Conservation (phyloP, 2,888 invertebrate genomes). For the Drosophila hamatofila region DNA sequence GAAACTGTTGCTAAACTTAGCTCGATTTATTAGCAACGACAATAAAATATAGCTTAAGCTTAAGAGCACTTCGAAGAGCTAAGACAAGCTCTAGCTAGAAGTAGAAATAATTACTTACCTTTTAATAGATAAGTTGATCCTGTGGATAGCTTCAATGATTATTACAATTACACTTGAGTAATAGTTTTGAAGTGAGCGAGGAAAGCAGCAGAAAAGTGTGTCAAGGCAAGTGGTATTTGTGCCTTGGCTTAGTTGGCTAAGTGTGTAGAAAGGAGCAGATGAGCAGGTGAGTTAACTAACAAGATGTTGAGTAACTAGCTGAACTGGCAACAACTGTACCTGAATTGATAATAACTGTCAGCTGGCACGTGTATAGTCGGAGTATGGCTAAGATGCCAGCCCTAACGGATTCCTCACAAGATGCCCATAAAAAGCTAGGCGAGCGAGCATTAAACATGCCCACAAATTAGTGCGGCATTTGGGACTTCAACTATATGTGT, state of each 20-base stretch:
- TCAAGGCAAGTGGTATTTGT: not conserved
- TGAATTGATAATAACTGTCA: conserved; percentile 54
- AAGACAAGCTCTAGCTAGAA: not conserved
- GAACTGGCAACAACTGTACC: conserved; percentile 40
- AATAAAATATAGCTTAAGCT: not conserved
- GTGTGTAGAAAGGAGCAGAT: not conserved
- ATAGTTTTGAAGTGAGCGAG: conserved; percentile 7
- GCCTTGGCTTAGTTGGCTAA: not conserved
- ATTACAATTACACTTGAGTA: not conserved
- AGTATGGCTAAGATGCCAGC: conserved; percentile 25
- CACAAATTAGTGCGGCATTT: conserved; percentile 73
- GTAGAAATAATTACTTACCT: not conserved
- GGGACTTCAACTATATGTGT: conserved; percentile 51
- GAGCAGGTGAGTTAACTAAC: conserved; percentile 6
- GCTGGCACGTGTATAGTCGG: conserved; percentile 58
- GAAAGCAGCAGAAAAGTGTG: not conserved
- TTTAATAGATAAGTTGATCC: not conserved
- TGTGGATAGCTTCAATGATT: not conserved
- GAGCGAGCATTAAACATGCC: conserved; percentile 59
- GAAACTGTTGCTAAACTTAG: not conserved
- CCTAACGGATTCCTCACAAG: conserved; percentile 42
- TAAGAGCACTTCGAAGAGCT: not conserved
- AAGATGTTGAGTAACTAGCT: conserved; percentile 2
- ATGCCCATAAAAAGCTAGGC: conserved; percentile 58
- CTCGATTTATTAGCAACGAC: no score